Evolutionary conservation across 1,140 invertebrate genomes (phyloP), one percentile per base, ranked within the genome.

Genomic region (Diachasma alloeum): DNA sequence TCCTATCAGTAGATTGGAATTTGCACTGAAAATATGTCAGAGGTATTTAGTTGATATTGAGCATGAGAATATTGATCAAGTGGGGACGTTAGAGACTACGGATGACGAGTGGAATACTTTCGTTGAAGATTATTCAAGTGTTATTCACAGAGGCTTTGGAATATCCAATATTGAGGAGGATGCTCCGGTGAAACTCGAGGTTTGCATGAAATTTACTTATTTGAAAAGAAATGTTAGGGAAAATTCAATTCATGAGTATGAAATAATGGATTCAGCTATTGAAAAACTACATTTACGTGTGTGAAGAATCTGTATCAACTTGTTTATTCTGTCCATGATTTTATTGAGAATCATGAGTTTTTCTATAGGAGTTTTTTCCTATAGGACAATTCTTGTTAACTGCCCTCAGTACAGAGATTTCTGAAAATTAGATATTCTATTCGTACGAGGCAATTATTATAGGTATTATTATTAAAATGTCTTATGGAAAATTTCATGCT

Each of bases 51-150:
- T 85, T 13, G 85, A 84, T 31, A 80, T 85, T 69, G 84, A 88
- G 31, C 89, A 93, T 81, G 90, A 92, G 42, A 90, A 92, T 81
- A 90, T 93, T 26, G 92, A 94, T 81, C 42, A 78, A 8, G 66
- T 66, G 1, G 70, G 72, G 5, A 79, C 78, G 66, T 72, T 83
- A 85, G 46, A 81, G 88, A 67, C 90, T 19, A 87, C 85, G 76
- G 86, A 88, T 69, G 87, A 91, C 72, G 91, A 90, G 79, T 83
- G 91, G 22, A 87, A 89, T 26, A 82, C 91, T 79, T 91, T 90
- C 81, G 82, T 91, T 39, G 88, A 90, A 44, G 91, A 91, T 80
- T 90, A 86, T 76, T 80, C 91, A 0, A 90, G 90, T 67, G 89
- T 90, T 73, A 87, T 93, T 22, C 78, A 78, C 59, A 67, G 56